Evolutionary conservation across 2,888 invertebrate genomes (phyloP).

Genomic region (Chrysolina americana): DNA sequence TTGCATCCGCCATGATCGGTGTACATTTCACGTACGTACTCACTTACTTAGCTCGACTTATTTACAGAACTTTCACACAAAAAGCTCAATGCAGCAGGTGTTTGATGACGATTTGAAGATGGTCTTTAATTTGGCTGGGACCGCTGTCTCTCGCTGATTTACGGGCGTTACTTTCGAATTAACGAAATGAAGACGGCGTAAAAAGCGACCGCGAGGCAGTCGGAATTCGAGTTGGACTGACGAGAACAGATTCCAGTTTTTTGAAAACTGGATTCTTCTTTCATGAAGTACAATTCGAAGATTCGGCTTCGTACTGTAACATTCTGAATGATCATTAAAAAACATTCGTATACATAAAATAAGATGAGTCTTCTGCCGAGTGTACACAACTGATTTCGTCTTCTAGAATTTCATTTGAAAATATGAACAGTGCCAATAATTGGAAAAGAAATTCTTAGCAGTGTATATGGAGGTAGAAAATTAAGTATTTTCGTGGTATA

Average conservation of each 20-base stretch:
- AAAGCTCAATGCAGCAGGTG: constrained; percentile 38
- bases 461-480: too few relatives aligned
- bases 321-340: too few relatives aligned
- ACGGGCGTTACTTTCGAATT: constrained; percentile 43
- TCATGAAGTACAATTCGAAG: not conserved
- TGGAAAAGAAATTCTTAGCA: too few relatives aligned
- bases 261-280: constrained; percentile 10
- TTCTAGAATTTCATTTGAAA: too few relatives aligned
- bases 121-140: constrained; percentile 33
- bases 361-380: too few relatives aligned
- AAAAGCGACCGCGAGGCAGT: constrained; percentile 8
- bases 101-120: constrained; percentile 31
- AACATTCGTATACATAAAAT: too few relatives aligned
- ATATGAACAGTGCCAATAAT: too few relatives aligned
- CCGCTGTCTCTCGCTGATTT: constrained; percentile 36
- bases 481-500: too few relatives aligned
- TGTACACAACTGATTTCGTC: too few relatives aligned
- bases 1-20: constrained; percentile 33
- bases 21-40: constrained; percentile 33
- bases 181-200: constrained; percentile 30
- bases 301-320: too few relatives aligned
- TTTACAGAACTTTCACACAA: constrained; percentile 29
- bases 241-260: not conserved
- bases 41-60: constrained; percentile 13
- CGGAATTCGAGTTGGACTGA: not conserved